Conservation (phyloP, 2,797 vertebrate genomes). For the Gallinago nigripennis region DNA sequence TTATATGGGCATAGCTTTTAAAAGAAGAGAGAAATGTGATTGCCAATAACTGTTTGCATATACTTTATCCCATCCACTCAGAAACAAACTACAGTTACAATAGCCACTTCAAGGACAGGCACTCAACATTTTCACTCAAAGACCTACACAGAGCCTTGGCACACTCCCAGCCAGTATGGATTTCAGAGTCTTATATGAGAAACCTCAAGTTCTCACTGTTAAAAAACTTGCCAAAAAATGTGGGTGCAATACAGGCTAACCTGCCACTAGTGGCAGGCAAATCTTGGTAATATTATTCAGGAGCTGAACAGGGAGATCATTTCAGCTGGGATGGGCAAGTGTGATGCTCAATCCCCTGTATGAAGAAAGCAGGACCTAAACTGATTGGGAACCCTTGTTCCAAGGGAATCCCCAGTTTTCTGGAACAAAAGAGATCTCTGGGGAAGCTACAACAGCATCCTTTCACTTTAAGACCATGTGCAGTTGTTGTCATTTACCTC, state of each 20-base stretch:
- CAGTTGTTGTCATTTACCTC: accelerated
- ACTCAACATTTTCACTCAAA: neutral
- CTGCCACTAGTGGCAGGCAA: neutral
- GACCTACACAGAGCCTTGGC: too few relatives aligned
- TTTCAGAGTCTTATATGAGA: neutral
- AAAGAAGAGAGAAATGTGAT: neutral
- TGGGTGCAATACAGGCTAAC: neutral
- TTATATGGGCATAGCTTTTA: neutral
- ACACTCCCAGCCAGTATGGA: neutral
- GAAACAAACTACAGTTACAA: neutral
- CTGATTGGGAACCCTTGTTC: neutral
- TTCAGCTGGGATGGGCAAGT: neutral
- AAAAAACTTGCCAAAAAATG: neutral
- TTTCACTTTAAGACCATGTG: neutral
- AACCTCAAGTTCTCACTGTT: neutral
- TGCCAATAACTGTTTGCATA: neutral
- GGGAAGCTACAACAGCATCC: neutral
- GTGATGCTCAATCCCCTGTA: neutral
- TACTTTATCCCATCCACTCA: neutral
- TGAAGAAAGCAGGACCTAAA: neutral
- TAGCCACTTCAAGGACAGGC: neutral
- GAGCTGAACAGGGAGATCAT: neutral
- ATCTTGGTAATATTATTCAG: accelerated
- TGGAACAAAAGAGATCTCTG: neutral
- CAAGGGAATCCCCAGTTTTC: neutral